Conservation (phyloP, 2,113 vertebrate genomes). For the Mirounga angustirostris region DNA sequence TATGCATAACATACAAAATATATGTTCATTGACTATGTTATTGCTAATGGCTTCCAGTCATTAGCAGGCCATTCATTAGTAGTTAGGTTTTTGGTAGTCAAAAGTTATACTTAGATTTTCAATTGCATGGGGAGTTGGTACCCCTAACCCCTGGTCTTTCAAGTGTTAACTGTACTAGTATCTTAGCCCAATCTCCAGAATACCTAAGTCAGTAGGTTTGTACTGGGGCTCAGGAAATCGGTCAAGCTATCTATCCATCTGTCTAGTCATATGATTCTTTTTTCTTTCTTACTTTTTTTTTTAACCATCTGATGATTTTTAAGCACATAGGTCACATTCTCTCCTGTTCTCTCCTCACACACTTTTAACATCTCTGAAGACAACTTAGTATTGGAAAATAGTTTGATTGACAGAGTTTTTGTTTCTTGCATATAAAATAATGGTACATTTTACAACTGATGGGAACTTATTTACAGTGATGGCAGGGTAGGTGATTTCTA, state of each 20-base stretch:
- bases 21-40: background rate
- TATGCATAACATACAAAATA: background rate
- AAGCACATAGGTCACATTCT: background rate
- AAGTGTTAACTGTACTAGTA: background rate
- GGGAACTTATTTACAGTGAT: background rate
- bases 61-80: background rate
- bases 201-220: background rate
- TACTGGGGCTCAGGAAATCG: background rate
- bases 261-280: background rate
- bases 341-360: rapidly evolving
- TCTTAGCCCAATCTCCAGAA: background rate
- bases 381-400: background rate
- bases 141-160: background rate
- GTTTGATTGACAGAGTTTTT: background rate
- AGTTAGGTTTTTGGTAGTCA: background rate
- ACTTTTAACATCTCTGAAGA: background rate
- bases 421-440: constrained; percentile 6
- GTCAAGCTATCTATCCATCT: background rate
- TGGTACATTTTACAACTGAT: background rate
- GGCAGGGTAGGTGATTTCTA: background rate
- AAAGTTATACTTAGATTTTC: background rate
- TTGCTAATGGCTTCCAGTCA: background rate
- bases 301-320: background rate
- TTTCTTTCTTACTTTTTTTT: background rate
- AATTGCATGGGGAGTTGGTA: background rate